Evolutionary conservation across 2,113 vertebrate genomes (phyloP), one percentile per base, ranked within the genome.

Genomic region (Xenotilapia leptura): DNA sequence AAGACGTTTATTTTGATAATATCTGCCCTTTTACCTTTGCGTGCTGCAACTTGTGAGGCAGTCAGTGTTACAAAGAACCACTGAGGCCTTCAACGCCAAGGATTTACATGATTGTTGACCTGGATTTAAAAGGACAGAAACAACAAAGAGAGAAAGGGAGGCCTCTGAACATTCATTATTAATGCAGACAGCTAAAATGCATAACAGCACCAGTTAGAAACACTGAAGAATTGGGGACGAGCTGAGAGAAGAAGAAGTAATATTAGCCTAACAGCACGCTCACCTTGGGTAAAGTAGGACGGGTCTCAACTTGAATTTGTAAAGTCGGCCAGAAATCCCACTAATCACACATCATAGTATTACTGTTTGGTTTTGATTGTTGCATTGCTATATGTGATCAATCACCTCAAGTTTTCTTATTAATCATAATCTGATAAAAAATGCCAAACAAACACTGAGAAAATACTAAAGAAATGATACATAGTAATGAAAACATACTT

Each of bases 91-190:
- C 2, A 11, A 77, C 12, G 13, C n/a, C 26, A n/a, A 65, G 26
- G 49, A 80, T 84, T 55, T 60, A 68, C 45, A 85, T 36, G 47
- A 54, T 58, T 86, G 86, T 55, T 92, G 91, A 93, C 92, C 93
- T 92, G 84, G 70, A 92, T 91, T 88, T 68, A 80, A 47, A 83
- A 82, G 68, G 17, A 75, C 53, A 53, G 56, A 89, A 79, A 80
- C 54, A 65, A 82, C 83, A 85, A 83, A 88, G 79, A 85, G 75
- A 85, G 86, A 87, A 80, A 79, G 4, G 19, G 79, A 90, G 47
- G 87, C 58, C 86, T 36, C 40, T 56, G 84, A 42, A 60, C 84
- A 92, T 95, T 45, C n/a, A 92, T 95, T 93, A 93, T 94, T 94
- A 79, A 95, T 70, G 11, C 42, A 54, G 14, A 2, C 80, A 12